These are phyloP conservation scores for Drosophila arizonae DNA, from an alignment of 1,140 invertebrate species.

Conservation along the genomic window DNA sequence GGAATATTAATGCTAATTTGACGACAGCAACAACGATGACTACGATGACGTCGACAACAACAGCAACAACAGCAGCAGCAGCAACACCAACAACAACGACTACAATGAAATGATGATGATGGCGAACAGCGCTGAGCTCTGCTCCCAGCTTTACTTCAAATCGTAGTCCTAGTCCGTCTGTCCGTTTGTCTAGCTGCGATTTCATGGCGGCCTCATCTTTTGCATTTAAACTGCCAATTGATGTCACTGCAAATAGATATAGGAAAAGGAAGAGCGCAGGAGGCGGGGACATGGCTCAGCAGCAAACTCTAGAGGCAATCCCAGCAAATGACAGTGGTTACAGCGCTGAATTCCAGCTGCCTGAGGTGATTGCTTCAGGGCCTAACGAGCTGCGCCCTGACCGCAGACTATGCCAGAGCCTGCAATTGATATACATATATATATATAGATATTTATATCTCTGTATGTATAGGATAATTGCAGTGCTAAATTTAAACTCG, in stretches of 20 bases:
- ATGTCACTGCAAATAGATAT: slow-evolving; percentile 73
- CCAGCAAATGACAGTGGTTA: slow-evolving; percentile 61
- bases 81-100: slow-evolving; percentile 29
- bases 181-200: slow-evolving; percentile 58
- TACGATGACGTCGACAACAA: slow-evolving; percentile 39
- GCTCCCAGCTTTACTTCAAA: slow-evolving; percentile 1
- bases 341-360: slow-evolving; percentile 48
- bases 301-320: slow-evolving; percentile 49
- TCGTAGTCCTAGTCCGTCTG: slow-evolving; percentile 3
- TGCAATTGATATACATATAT: slow-evolving; percentile 14
- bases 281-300: background rate
- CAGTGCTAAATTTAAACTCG: background rate
- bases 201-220: slow-evolving; percentile 73
- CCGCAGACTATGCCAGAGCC: slow-evolving; percentile 14
- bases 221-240: slow-evolving; percentile 83
- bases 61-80: slow-evolving; percentile 25
- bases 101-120: slow-evolving; percentile 50
- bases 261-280: slow-evolving; percentile 14
- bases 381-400: slow-evolving; percentile 13
- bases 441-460: background rate
- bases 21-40: slow-evolving; percentile 66
- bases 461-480: slow-evolving; percentile 10
- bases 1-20: slow-evolving; percentile 82
- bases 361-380: slow-evolving; percentile 35
- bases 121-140: slow-evolving; percentile 18